These are phyloP conservation scores for Nansenia antarctica DNA, from an alignment of 2,113 vertebrate genomes.

Conservation along the genomic window DNA sequence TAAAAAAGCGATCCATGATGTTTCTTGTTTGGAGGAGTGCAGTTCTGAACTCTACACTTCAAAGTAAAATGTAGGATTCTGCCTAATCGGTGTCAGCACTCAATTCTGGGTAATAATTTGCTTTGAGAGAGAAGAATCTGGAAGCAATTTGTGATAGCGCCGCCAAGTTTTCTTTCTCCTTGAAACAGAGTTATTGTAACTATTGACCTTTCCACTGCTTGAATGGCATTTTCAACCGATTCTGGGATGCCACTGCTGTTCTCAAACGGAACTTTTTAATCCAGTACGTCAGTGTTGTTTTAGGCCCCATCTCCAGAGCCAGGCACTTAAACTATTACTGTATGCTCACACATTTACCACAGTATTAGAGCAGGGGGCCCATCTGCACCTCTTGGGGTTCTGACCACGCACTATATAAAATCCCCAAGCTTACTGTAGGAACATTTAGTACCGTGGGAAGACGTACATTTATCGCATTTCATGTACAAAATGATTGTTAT, in stretches of 20 bases:
- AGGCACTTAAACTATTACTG: conserved; percentile 60
- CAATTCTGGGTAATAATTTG: conserved; percentile 77
- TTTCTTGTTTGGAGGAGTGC: conserved; percentile 52
- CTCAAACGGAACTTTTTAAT: conserved; percentile 74
- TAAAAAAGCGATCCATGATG: conserved; percentile 33
- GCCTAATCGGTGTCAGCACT: conserved; percentile 72
- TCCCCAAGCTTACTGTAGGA: neutral
- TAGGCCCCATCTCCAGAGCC: conserved; percentile 59
- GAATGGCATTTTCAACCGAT: conserved; percentile 74
- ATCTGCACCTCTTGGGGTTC: conserved; percentile 4
- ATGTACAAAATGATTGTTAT: neutral
- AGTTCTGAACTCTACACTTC: conserved; percentile 51
- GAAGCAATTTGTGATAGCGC: conserved; percentile 77
- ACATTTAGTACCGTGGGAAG: neutral
- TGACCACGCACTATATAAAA: conserved; percentile 4
- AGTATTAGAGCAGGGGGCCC: conserved; percentile 6
- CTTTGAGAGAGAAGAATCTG: conserved; percentile 65
- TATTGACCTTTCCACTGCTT: conserved; percentile 78
- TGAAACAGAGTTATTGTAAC: conserved; percentile 80
- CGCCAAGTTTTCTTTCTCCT: conserved; percentile 67
- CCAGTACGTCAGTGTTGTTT: conserved; percentile 69
- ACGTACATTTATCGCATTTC: neutral
- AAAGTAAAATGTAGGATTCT: conserved; percentile 67
- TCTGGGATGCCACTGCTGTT: conserved; percentile 66
- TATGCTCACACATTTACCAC: conserved; percentile 28